Base-by-base conservation (phyloP, 2,113 vertebrate species). In the Thymallus thymallus region DNA sequence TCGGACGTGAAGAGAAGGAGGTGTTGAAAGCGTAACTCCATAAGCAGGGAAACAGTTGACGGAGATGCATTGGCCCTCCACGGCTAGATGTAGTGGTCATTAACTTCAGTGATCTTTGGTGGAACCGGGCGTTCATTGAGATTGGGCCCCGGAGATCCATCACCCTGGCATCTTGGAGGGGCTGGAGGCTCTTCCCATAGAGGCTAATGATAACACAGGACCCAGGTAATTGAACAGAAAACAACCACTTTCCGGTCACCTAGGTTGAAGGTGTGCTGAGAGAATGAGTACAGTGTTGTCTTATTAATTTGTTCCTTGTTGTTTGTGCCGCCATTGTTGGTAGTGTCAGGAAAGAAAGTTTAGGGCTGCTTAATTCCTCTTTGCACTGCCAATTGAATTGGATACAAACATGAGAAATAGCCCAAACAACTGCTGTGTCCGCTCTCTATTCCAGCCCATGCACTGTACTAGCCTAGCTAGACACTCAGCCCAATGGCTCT, bases 61-160 rank as follows among this genome's bases (percentile, higher is more conserved):
- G 84, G 81, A 89, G 89, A 92, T 88, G 88, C 87, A 88, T 93
- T 91, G 92, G 88, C 85, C 85, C 88, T 83, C 88, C 85, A 73
- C 86, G 85, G 82, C 87, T 79, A 88, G 93, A 88, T 87, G 88
- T 86, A 88, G 86, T 87, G 88, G 83, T 84, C 89, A 82, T 91
- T 91, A 89, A 88, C 87, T 82, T 73, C 72, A 77, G 62, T 84
- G 85, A 88, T 88, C 82, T 87, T 88, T 82, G 18, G 74, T 56
- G 69, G 29, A 69, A 78, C 70, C 55, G 72, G 35, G 63, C 64
- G 29, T 82, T 85, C 77, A 72, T 82, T 86, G 77, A 77, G 56
- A 22, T 60, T 9, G 56, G 56, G n/a, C 7, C 14, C 18, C 20
- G n/a, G 62, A 82, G 76, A 87, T 86, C 79, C 75, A 84, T 87